A percentile compares a stretch with the other conserved stretches of the same genome.
These are phyloP conservation scores for Champsocephalus gunnari DNA, from an alignment of 2,797 vertebrate species.

Conservation along the genomic window DNA sequence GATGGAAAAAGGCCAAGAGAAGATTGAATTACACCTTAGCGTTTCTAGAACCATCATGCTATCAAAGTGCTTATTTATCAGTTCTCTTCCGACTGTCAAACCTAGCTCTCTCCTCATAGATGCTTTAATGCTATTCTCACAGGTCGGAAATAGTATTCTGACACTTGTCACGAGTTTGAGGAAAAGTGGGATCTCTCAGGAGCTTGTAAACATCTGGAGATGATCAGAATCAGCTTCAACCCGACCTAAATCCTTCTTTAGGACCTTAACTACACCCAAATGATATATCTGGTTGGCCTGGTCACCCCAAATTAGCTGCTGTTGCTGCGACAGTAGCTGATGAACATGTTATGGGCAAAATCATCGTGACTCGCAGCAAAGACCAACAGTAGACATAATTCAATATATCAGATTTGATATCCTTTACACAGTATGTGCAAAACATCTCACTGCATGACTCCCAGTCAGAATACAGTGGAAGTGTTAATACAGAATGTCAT, in stretches of 20 bases:
- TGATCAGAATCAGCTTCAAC: constrained; percentile 63
- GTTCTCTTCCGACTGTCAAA: constrained; percentile 29
- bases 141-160: constrained; percentile 29
- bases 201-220: constrained; percentile 76
- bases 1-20: constrained; percentile 21
- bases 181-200: constrained; percentile 53
- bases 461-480: constrained; percentile 11
- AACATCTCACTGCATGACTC: neutral
- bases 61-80: constrained; percentile 37
- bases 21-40: constrained; percentile 68
- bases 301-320: constrained; percentile 66
- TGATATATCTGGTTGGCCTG: constrained; percentile 65
- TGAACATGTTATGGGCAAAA: constrained; percentile 23
- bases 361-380: neutral
- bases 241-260: constrained; percentile 54
- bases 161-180: constrained; percentile 33
- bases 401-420: neutral
- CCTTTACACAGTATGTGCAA: neutral
- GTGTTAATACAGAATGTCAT: constrained; percentile 34
- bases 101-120: constrained; percentile 3
- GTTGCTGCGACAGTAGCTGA: constrained; percentile 54
- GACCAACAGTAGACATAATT: neutral
- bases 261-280: constrained; percentile 56
- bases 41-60: constrained; percentile 21
- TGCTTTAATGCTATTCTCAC: constrained; percentile 10